Conservation (phyloP, 2,888 invertebrate genomes). For the Tetranychus truncatus region DNA sequence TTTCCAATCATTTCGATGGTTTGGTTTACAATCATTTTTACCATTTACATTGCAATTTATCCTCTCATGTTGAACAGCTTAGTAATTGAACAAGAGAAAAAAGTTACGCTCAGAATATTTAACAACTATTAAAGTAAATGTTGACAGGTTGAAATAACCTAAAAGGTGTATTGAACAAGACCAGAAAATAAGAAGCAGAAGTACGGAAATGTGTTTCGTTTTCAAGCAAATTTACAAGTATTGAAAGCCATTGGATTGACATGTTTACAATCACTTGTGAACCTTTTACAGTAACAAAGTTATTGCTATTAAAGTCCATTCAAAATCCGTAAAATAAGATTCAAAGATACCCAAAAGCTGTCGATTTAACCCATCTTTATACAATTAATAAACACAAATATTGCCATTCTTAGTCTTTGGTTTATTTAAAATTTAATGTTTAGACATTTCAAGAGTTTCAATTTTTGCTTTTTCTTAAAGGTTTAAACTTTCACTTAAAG, state of each 20-base stretch:
- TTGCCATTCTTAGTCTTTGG: too few species aligned
- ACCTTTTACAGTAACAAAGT: not conserved
- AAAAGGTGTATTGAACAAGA: not conserved
- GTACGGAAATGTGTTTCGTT: not conserved
- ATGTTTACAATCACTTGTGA: not conserved
- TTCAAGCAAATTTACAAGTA: too few species aligned
- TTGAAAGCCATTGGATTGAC: not conserved
- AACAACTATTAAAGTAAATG: too few species aligned
- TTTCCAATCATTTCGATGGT: not conserved
- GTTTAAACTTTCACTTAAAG: too few species aligned
- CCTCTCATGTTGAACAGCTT: constrained; percentile 21
- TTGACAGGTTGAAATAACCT: not conserved
- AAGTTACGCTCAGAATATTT: not conserved
- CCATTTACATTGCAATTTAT: constrained; percentile 13
- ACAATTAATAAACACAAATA: too few species aligned
- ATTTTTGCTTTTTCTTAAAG: too few species aligned
- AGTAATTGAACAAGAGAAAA: not conserved
- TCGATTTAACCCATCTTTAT: too few species aligned
- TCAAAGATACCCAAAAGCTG: too few species aligned
- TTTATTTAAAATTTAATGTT: too few species aligned
- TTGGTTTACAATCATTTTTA: constrained; percentile 6
- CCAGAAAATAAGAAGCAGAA: constrained; percentile 2
- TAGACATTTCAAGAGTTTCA: too few species aligned
- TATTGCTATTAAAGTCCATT: too few species aligned
- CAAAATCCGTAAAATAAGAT: too few species aligned